These are phyloP conservation scores for Apogon talboti DNA, from an alignment of 2,797 vertebrate species.

Conservation along the genomic window DNA sequence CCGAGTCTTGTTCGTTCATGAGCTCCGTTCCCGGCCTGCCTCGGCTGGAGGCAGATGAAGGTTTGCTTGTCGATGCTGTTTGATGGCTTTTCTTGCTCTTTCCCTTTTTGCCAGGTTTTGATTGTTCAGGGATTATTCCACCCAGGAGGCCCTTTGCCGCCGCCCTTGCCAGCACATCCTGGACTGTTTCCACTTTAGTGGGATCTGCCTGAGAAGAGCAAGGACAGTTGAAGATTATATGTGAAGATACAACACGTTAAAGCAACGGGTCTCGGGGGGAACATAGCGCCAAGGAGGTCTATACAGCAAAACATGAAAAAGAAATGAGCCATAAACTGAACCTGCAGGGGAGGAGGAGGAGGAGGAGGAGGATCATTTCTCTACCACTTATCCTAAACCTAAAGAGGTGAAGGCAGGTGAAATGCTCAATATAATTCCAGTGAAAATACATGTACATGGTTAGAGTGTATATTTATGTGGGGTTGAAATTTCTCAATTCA, in stretches of 20 bases:
- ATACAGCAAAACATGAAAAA: conserved; percentile 6
- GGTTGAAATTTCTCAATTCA: too few relatives aligned
- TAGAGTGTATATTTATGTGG: too few relatives aligned
- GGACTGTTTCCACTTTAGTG: conserved; percentile 82
- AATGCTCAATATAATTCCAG: too few relatives aligned
- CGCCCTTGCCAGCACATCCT: conserved; percentile 89
- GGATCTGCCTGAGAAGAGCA: conserved; percentile 80
- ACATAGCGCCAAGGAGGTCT: conserved; percentile 28
- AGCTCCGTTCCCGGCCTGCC: conserved; percentile 21
- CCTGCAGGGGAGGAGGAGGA: conserved; percentile 24
- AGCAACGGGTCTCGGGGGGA: conserved; percentile 38
- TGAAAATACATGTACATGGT: too few relatives aligned
- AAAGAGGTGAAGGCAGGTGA: too few relatives aligned
- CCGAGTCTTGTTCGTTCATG: conserved; percentile 10
- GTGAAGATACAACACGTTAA: conserved; percentile 45
- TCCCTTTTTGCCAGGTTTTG: conserved; percentile 75
- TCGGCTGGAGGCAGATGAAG: conserved; percentile 36
- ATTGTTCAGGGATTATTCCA: conserved; percentile 73
- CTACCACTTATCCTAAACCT: too few relatives aligned
- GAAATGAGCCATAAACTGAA: conserved; percentile 29
- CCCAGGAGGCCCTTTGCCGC: conserved; percentile 87
- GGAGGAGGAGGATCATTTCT: conserved; percentile 2
- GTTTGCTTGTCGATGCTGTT: conserved; percentile 33
- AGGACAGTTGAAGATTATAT: conserved; percentile 41
- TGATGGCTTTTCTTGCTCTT: conserved; percentile 66